phyloP scores from a whole-genome alignment of 2,113 vertebrate genomes.

The Monarcha castaneiventris region DNA sequence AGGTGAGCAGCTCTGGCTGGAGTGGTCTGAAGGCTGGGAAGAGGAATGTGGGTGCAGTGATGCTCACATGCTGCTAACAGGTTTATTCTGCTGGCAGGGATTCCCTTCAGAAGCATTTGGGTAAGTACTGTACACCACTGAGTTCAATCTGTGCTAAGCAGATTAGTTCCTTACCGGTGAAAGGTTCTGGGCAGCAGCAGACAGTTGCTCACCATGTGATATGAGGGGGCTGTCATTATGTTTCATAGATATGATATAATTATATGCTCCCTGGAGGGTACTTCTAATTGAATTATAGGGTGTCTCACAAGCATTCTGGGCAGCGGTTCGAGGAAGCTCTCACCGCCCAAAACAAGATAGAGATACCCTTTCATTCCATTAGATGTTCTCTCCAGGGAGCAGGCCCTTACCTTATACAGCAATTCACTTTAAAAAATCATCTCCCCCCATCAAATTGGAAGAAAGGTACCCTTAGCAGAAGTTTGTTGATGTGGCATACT shows the following conservation, averaged over 20 bases:
- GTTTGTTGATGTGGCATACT: not conserved
- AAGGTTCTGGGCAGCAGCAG: slow-evolving; percentile 72
- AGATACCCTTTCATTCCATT: slow-evolving; percentile 71
- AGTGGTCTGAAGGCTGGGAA: not conserved
- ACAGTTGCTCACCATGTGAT: slow-evolving; percentile 60
- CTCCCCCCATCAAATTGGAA: not conserved
- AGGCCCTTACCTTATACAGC: not conserved
- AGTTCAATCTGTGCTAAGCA: slow-evolving; percentile 71
- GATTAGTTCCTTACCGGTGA: slow-evolving; percentile 72
- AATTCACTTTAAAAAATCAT: not conserved
- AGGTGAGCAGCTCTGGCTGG: not conserved
- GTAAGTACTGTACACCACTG: slow-evolving; percentile 28
- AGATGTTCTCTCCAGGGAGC: slow-evolving; percentile 53
- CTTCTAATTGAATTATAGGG: slow-evolving; percentile 76
- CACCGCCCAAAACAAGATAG: slow-evolving; percentile 53
- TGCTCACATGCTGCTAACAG: not conserved
- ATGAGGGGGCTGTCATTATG: slow-evolving; percentile 70
- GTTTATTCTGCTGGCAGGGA: slow-evolving; percentile 45
- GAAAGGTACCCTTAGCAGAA: not conserved
- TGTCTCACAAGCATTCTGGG: slow-evolving; percentile 71
- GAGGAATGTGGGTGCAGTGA: fast-evolving
- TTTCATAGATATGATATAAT: slow-evolving; percentile 73
- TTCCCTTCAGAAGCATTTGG: slow-evolving; percentile 45
- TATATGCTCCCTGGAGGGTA: slow-evolving; percentile 71
- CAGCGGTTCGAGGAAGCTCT: slow-evolving; percentile 34